Base-by-base conservation (phyloP, 2,113 vertebrate genomes). In the Saguinus midas region DNA sequence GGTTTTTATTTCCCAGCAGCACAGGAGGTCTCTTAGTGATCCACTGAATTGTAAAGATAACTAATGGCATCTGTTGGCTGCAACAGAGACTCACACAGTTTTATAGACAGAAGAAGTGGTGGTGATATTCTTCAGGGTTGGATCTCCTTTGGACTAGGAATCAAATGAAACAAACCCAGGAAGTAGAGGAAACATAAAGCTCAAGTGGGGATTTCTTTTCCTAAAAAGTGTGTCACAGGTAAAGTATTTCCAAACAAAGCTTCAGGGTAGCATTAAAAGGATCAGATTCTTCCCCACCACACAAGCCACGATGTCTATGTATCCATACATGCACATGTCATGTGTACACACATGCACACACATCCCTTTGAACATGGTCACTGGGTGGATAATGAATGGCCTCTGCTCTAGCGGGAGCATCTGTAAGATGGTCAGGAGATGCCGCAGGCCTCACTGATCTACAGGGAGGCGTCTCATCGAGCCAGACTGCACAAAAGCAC, bases 401-500 rank as follows among this genome's bases (percentile, higher is more conserved):
- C 27, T 87, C 21, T 7, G 13, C 75, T 76, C 55, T 18, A 32
- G 90, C 55, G 20, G 35, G 61, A 75, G 17, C 4, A 3, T 78
- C 86, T 61, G 12, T 3, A 1, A 29, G 16, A 78, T 1, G 13
- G 27, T 35, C 40, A 75, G 43, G 64, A 83, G 58, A 76, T 1
- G 0, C 85, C 27, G 5, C 89, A 2, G 35, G 91, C 29, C 88
- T 76, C 13, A 0, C 37, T 2, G 27, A n/a, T 52, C 37, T 66
- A 75, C 8, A n/a, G 70, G 61, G 86, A 88, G 48, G 45, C 45
- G 2, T 45, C 84, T 90, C 29, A 6, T 6, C 16, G 45, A 90
- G 82, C 82, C 93, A 78, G 80, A 14, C 91, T 32, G 83, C 94
- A 94, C 95, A 96, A 87, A 98, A 93, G 55, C 97, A 50, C 52